These are phyloP conservation scores for Oscheius sp. DNA, from an alignment of 2,888 invertebrate genomes.

Conservation along the genomic window DNA sequence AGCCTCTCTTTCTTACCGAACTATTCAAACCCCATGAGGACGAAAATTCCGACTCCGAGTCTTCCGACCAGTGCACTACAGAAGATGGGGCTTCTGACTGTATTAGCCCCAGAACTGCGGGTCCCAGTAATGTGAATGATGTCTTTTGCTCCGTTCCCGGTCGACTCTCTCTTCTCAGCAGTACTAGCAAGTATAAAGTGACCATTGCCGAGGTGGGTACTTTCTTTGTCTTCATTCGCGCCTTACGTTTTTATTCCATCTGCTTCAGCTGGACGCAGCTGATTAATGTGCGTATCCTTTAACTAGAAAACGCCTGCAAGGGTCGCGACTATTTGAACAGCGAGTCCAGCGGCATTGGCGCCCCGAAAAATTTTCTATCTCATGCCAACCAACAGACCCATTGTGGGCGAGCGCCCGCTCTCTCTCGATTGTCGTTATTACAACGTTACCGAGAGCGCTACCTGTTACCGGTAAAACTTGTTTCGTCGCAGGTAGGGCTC, in stretches of 20 bases:
- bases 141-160: constrained; percentile 98
- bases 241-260: background rate
- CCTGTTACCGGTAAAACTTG: constrained; percentile 26
- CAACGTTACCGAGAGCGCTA: constrained; percentile 29
- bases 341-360: constrained; percentile 19
- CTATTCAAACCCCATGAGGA: constrained; percentile 20
- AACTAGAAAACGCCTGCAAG: constrained; percentile 3
- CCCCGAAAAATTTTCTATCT: constrained; percentile 20
- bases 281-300: constrained; percentile 6
- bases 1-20: constrained; percentile 17
- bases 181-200: constrained; percentile 99
- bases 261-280: background rate
- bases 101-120: constrained; percentile 17
- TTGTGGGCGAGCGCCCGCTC: constrained; percentile 27
- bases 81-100: constrained; percentile 24
- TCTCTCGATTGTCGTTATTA: constrained; percentile 27
- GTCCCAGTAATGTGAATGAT: constrained; percentile 71
- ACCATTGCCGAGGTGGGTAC: constrained; percentile 89
- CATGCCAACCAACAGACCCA: constrained; percentile 25
- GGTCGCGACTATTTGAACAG: constrained; percentile 25
- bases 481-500: constrained; percentile 15
- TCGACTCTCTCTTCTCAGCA: constrained; percentile 90
- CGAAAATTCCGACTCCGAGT: constrained; percentile 21
- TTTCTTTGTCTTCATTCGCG: constrained; percentile 3
- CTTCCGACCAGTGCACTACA: constrained; percentile 22